phyloP scores from a whole-genome alignment of 2,888 invertebrate genomes.

The Thalpophila matura region DNA sequence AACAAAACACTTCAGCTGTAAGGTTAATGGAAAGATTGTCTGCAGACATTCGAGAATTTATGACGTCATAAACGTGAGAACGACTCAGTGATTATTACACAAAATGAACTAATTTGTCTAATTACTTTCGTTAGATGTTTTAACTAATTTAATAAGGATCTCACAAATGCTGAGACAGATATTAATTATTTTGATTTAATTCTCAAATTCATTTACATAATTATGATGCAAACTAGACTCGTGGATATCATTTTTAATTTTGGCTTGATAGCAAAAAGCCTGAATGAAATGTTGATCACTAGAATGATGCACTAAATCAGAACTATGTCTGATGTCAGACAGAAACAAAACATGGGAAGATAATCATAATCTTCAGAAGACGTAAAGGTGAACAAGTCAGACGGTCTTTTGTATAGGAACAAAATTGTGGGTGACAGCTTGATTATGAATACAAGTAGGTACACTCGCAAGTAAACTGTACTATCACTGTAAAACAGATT shows the following conservation, averaged over 20 bases:
- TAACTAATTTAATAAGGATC: conserved; percentile 38
- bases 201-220: conserved; percentile 4
- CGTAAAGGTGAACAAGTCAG: too few species aligned
- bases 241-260: not conserved
- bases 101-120: conserved; percentile 64
- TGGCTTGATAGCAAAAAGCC: too few species aligned
- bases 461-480: too few species aligned
- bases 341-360: too few species aligned
- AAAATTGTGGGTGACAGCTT: too few species aligned
- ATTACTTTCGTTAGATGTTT: conserved; percentile 53
- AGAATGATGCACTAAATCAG: too few species aligned
- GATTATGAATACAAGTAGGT: too few species aligned
- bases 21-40: conserved; percentile 62
- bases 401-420: too few species aligned
- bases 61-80: conserved; percentile 65
- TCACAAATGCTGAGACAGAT: conserved; percentile 21
- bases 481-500: too few species aligned
- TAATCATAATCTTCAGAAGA: too few species aligned
- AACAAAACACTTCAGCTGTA: conserved; percentile 53
- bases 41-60: conserved; percentile 64
- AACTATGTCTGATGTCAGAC: too few species aligned
- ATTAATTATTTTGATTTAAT: conserved; percentile 40
- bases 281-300: too few species aligned
- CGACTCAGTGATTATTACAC: conserved; percentile 61
- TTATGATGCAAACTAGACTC: conserved; percentile 7